Conservation (phyloP, 2,113 vertebrate species). For the Macrotus californicus region DNA sequence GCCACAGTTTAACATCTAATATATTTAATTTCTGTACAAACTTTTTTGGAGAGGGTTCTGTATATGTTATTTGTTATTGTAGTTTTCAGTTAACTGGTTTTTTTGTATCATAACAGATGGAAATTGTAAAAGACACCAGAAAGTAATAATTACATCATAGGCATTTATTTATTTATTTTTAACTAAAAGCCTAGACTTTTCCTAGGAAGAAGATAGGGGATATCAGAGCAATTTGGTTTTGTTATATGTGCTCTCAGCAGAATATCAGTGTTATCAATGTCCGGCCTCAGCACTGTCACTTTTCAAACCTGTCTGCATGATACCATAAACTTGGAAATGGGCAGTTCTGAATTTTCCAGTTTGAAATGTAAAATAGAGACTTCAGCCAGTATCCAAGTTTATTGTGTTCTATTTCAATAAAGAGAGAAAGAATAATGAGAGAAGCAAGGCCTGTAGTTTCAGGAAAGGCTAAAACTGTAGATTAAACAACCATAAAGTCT, state of each 20-base stretch:
- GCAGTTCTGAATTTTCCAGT: conserved; percentile 15
- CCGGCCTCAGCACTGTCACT: conserved; percentile 63
- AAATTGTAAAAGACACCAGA: conserved; percentile 7
- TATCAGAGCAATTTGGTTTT: conserved; percentile 32
- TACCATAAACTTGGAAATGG: conserved; percentile 23
- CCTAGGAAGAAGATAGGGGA: not conserved
- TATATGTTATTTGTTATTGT: conserved; percentile 19
- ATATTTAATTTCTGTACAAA: conserved; percentile 9
- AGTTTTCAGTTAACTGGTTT: not conserved
- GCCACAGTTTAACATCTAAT: conserved; percentile 25
- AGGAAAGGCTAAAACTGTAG: not conserved
- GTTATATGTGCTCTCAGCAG: conserved; percentile 13
- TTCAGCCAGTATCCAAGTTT: conserved; percentile 18
- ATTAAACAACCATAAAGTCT: not conserved
- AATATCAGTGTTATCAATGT: conserved; percentile 77
- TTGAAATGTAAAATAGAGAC: conserved; percentile 40
- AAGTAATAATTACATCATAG: conserved; percentile 24
- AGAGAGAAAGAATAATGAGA: not conserved
- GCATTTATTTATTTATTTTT: conserved; percentile 47
- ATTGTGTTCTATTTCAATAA: conserved; percentile 5
- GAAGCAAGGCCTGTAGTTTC: not conserved
- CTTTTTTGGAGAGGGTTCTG: not conserved
- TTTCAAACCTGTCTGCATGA: conserved; percentile 41
- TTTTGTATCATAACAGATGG: not conserved
- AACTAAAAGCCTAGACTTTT: conserved; percentile 26